A percentile compares a stretch with the other conserved stretches of the same genome.
Evolutionary conservation across 2,888 invertebrate genomes (phyloP).

Genomic region (Diadegma fenestrale): DNA sequence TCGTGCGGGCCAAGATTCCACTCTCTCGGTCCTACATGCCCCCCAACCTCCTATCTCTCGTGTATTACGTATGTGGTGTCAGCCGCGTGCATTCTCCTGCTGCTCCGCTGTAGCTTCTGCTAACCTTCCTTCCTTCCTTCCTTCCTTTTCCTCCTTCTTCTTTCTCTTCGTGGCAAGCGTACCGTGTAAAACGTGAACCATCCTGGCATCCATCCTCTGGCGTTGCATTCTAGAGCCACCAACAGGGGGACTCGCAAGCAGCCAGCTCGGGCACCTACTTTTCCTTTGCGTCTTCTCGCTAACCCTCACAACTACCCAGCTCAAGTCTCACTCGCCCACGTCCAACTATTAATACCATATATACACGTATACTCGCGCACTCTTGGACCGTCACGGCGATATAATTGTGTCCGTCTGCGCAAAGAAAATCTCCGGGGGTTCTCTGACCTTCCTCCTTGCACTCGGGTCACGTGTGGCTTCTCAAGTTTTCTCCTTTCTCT

Average conservation of each 20-base stretch:
- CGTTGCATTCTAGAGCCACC: conserved; percentile 35
- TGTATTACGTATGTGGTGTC: conserved; percentile 74
- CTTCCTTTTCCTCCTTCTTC: conserved; percentile 25
- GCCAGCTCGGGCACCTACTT: conserved; percentile 4
- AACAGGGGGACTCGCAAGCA: background rate
- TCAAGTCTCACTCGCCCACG: conserved; percentile 56
- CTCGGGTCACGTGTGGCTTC: conserved; percentile 67
- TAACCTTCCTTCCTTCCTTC: conserved; percentile 60
- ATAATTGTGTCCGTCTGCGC: conserved; percentile 75
- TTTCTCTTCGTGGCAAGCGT: conserved; percentile 70
- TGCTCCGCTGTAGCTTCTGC: conserved; percentile 43
- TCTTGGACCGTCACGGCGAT: conserved; percentile 68
- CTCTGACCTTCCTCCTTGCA: conserved; percentile 71
- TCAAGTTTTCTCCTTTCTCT: conserved; percentile 48
- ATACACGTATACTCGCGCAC: background rate
- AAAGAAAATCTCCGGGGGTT: conserved; percentile 76
- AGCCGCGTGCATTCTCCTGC: conserved; percentile 65
- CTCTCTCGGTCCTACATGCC: conserved; percentile 53
- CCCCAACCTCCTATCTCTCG: conserved; percentile 54
- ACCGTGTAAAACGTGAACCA: conserved; percentile 73
- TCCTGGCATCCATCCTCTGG: conserved; percentile 72
- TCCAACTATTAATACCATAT: conserved; percentile 15
- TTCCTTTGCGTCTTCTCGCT: conserved; percentile 30
- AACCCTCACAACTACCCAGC: conserved; percentile 43
- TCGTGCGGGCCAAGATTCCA: conserved; percentile 41